phyloP scores from a whole-genome alignment of 2,888 invertebrate genomes.

The Drosophila stalkeri region DNA sequence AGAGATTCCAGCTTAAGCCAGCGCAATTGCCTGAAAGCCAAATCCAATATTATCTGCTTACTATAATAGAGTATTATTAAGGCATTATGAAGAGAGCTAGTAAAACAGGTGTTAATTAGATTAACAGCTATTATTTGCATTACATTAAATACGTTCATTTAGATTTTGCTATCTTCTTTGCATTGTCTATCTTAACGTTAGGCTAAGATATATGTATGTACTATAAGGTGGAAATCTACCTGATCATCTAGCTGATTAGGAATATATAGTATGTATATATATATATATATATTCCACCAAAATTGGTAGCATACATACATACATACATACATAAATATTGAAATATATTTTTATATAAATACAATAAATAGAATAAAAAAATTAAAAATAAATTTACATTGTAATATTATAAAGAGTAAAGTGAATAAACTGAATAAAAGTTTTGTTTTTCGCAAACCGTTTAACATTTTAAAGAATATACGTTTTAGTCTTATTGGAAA shows the following conservation, averaged over 20 bases:
- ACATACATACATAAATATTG: no score
- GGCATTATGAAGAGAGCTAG: neutral
- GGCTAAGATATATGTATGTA: neutral
- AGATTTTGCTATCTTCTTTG: neutral
- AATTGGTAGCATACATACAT: no score
- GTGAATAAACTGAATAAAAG: no score
- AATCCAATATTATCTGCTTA: conserved; percentile 3
- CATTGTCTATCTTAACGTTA: neutral
- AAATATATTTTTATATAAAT: no score
- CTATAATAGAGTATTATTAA: neutral
- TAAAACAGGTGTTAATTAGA: neutral
- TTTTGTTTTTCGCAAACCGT: no score
- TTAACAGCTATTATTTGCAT: neutral
- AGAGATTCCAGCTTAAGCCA: conserved; percentile 15
- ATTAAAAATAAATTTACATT: no score
- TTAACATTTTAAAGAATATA: no score
- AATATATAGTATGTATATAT: neutral
- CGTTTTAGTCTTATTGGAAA: no score
- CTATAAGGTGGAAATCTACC: neutral
- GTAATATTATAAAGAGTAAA: no score
- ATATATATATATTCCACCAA: no score
- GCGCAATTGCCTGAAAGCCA: neutral
- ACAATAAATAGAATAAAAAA: no score
- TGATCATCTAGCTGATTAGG: neutral
- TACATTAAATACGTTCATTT: neutral